Evolutionary conservation across 2,888 invertebrate genomes (phyloP).

Genomic region (Cordilura impudica): DNA sequence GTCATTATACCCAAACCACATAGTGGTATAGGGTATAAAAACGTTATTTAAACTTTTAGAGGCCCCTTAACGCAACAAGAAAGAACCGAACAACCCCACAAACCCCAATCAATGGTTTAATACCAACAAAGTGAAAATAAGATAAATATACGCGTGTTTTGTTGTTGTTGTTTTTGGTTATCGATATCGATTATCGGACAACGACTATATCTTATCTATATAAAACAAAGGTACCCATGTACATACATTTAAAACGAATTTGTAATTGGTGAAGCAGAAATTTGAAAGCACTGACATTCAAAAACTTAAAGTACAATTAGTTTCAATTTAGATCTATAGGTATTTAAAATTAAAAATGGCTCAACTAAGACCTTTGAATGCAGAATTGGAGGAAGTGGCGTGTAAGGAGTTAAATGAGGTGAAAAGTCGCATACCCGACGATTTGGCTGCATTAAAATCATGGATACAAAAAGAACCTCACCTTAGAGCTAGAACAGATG

Average conservation of each 20-base stretch:
- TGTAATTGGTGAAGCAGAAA: background rate
- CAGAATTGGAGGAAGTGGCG: conserved; percentile 76
- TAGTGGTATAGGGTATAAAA: no score
- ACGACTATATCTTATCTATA: conserved; percentile 50
- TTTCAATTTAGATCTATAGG: conserved; percentile 32
- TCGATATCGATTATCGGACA: conserved; percentile 23
- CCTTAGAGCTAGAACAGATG: conserved; percentile 76
- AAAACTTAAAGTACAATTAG: conserved; percentile 11
- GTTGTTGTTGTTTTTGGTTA: background rate
- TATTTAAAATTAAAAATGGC: conserved; percentile 63
- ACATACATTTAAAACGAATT: background rate
- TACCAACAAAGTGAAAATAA: background rate
- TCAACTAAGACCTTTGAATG: conserved; percentile 70
- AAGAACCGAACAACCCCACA: background rate
- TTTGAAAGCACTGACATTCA: background rate
- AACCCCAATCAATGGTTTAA: background rate
- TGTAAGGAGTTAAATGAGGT: conserved; percentile 78
- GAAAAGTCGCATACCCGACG: conserved; percentile 73
- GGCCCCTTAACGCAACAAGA: no score
- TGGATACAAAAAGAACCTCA: conserved; percentile 80
- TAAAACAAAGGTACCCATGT: conserved; percentile 1
- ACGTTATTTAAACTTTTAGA: no score
- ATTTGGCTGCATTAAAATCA: conserved; percentile 77
- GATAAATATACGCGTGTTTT: conserved; percentile 24
- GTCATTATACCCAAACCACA: no score